Evolutionary conservation across 2,888 invertebrate species (phyloP).

Genomic region (Orthosia gothica): DNA sequence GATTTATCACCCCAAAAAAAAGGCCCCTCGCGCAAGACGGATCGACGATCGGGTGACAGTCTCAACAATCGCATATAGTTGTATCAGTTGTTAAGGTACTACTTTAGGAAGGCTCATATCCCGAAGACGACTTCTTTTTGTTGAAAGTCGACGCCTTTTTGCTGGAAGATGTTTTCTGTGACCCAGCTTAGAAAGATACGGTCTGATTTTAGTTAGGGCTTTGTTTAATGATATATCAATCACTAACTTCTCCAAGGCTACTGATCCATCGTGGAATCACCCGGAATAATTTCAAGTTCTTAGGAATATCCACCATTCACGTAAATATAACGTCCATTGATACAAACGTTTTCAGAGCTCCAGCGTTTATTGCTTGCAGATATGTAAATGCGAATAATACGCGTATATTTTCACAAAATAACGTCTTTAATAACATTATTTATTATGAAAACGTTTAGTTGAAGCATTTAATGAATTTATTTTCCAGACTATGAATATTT

Average conservation of each 20-base stretch:
- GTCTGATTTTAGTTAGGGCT: neutral
- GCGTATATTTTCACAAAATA: constrained; percentile 19
- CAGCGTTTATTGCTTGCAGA: constrained; percentile 12
- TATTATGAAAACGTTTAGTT: constrained; percentile 40
- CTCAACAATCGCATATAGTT: no score
- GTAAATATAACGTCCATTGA: constrained; percentile 27
- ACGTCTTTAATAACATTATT: constrained; percentile 31
- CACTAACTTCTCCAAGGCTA: neutral
- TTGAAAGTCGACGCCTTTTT: no score
- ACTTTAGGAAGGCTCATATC: no score
- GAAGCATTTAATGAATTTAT: constrained; percentile 20
- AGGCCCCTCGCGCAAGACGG: no score
- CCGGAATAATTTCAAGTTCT: neutral
- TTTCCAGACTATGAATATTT: constrained; percentile 11
- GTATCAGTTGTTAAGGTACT: no score
- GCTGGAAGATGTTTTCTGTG: no score
- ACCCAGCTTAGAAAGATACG: neutral
- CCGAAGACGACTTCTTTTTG: no score
- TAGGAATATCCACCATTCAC: neutral
- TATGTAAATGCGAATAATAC: neutral
- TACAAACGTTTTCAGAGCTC: neutral
- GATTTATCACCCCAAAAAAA: no score
- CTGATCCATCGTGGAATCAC: neutral
- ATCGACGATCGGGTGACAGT: no score
- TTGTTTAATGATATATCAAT: neutral